These are phyloP conservation scores for Lepus oiostolus DNA, from an alignment of 2,797 vertebrate genomes.

Conservation along the genomic window DNA sequence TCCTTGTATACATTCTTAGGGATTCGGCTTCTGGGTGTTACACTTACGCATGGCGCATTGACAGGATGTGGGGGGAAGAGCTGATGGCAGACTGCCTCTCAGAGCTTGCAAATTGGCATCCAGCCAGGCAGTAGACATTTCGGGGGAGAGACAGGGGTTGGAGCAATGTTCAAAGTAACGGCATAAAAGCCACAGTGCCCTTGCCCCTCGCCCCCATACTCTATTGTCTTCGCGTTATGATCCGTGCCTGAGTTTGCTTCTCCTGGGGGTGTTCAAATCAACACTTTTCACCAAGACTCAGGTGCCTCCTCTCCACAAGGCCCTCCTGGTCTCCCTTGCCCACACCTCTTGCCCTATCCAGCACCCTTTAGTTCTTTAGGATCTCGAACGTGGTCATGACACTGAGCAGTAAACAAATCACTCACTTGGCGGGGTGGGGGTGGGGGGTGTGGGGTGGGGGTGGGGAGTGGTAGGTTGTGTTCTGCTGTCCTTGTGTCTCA, in stretches of 20 bases:
- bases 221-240: background rate
- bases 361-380: background rate
- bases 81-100: background rate
- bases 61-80: background rate
- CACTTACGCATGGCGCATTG: background rate
- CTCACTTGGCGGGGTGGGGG: background rate
- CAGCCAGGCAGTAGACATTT: background rate
- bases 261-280: background rate
- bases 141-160: background rate
- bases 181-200: background rate
- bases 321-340: background rate
- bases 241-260: background rate
- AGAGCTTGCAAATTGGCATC: background rate
- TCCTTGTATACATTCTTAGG: background rate
- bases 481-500: background rate
- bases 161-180: background rate
- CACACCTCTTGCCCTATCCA: rapidly evolving
- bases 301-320: background rate
- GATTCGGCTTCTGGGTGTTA: background rate
- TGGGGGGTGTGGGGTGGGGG: too few species aligned
- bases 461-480: background rate
- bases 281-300: background rate
- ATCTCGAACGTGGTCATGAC: background rate
- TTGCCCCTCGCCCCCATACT: background rate
- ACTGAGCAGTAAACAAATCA: background rate